phyloP scores from a whole-genome alignment of 2,888 invertebrate species.

The Diloba caeruleocephala region DNA sequence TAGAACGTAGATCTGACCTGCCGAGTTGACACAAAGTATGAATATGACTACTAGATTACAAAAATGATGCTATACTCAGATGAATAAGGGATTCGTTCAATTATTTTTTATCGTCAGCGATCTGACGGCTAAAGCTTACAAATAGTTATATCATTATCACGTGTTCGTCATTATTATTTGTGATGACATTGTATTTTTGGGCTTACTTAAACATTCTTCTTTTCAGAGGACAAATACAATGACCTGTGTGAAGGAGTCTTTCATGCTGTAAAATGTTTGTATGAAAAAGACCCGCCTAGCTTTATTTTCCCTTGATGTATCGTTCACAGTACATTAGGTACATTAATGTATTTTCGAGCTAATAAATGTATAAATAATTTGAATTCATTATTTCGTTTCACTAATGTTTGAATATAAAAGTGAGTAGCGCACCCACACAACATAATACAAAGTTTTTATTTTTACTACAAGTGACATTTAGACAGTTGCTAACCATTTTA shows the following conservation, averaged over 20 bases:
- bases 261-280: slow-evolving; percentile 76
- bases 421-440: background rate
- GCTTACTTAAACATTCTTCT: slow-evolving; percentile 9
- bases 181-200: no score
- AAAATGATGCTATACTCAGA: no score
- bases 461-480: no score
- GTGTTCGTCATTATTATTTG: background rate
- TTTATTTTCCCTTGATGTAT: slow-evolving; percentile 74
- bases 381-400: slow-evolving; percentile 35
- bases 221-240: slow-evolving; percentile 79
- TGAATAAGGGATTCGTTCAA: no score
- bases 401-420: slow-evolving; percentile 1
- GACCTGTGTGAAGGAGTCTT: slow-evolving; percentile 77
- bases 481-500: slow-evolving; percentile 1
- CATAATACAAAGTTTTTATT: slow-evolving; percentile 11
- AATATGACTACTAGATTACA: no score
- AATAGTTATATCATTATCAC: no score
- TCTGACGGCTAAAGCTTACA: no score
- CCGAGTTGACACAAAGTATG: no score
- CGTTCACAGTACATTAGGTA: slow-evolving; percentile 37
- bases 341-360: slow-evolving; percentile 26
- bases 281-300: slow-evolving; percentile 73
- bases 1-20: no score
- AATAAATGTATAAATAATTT: slow-evolving; percentile 51
- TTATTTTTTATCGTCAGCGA: no score